phyloP scores from a whole-genome alignment of 30 jellyfish, hydroid and myxozoan species.

The Catostylus mosaicus region DNA sequence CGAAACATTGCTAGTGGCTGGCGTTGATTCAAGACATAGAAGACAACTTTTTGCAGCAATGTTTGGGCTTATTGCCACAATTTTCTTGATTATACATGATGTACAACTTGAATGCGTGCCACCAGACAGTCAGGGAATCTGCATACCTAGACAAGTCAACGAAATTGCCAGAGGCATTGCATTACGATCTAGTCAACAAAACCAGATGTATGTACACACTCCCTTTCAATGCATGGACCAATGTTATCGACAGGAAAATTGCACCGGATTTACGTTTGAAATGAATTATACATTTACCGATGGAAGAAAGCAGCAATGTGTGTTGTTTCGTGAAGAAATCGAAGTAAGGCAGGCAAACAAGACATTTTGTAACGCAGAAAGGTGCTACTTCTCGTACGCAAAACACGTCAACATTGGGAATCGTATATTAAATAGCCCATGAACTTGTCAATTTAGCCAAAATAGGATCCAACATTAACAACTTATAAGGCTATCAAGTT shows the following conservation, averaged over 20 bases:
- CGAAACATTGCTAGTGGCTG: too few species aligned
- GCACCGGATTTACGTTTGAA: background rate
- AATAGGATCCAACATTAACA: too few species aligned
- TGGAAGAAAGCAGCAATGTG: background rate
- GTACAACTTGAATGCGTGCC: too few species aligned
- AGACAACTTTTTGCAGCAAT: too few species aligned
- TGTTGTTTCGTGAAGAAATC: background rate
- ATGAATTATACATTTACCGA: background rate
- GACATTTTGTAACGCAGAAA: background rate
- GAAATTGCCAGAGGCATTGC: background rate
- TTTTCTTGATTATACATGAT: too few species aligned
- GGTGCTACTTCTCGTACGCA: background rate
- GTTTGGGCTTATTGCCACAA: too few species aligned
- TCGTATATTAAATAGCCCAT: too few species aligned
- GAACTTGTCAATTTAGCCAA: too few species aligned
- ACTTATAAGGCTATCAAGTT: too few species aligned
- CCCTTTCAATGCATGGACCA: constrained; percentile 1
- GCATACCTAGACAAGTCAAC: background rate
- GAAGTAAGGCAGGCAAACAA: background rate
- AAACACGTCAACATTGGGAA: too few species aligned
- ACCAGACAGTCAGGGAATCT: background rate
- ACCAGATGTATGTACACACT: background rate
- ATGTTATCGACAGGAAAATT: background rate
- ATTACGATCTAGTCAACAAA: background rate
- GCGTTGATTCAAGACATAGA: too few species aligned